Evolutionary conservation across 2,888 invertebrate species (phyloP).

Genomic region (Osmoderma eremita): DNA sequence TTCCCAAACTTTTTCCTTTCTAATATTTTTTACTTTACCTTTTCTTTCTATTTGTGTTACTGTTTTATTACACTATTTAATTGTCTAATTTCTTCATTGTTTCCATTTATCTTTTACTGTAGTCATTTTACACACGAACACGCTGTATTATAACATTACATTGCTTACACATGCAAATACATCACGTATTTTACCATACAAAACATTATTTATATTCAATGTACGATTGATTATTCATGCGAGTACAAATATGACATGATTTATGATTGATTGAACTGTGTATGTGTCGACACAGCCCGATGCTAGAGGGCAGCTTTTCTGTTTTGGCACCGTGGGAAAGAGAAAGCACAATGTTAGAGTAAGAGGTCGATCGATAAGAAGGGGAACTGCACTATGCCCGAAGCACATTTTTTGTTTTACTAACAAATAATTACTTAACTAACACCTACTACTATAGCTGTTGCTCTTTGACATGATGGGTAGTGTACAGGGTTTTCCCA

Average conservation of each 20-base stretch:
- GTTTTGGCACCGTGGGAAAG: constrained; percentile 18
- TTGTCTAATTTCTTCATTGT: constrained; percentile 12
- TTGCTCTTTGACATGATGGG: too few relatives aligned
- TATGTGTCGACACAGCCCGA: constrained; percentile 20
- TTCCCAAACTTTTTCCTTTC: constrained; percentile 39
- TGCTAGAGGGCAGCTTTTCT: constrained; percentile 29
- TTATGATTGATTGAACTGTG: constrained; percentile 32
- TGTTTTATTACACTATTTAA: background rate
- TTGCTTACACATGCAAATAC: constrained; percentile 17
- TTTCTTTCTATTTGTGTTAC: constrained; percentile 9
- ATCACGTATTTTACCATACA: background rate
- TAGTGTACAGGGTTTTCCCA: constrained; percentile 9
- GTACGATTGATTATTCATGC: background rate
- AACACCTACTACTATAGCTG: background rate
- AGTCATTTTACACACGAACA: constrained; percentile 10
- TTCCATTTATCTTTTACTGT: constrained; percentile 11
- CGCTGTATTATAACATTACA: constrained; percentile 36
- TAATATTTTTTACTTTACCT: constrained; percentile 28
- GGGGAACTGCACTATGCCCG: constrained; percentile 27
- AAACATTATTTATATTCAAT: background rate
- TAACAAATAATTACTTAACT: background rate
- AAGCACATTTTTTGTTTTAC: constrained; percentile 16
- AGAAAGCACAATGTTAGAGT: constrained; percentile 28
- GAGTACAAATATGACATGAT: background rate
- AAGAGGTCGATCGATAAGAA: constrained; percentile 1